Conservation (phyloP, 2,113 vertebrate genomes). For the Symphodus melops region DNA sequence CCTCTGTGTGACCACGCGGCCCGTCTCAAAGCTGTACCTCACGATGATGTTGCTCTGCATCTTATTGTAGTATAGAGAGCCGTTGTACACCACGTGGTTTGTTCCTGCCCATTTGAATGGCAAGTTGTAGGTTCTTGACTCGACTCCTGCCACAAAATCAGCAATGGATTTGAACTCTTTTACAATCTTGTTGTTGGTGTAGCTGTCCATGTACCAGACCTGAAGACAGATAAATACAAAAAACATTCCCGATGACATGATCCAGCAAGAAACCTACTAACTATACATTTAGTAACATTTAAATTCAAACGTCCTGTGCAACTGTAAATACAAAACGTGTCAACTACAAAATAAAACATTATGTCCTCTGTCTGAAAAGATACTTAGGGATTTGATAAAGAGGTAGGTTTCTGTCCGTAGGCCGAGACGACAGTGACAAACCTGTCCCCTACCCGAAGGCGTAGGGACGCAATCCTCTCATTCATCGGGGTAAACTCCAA, state of each 20-base stretch:
- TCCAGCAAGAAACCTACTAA: no score
- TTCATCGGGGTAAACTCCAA: no score
- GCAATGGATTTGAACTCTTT: slow-evolving; percentile 93
- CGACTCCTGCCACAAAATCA: slow-evolving; percentile 93
- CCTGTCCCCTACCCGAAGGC: no score
- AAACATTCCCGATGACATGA: background rate
- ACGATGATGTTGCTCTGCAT: slow-evolving; percentile 98
- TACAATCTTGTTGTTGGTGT: slow-evolving; percentile 98
- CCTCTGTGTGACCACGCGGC: slow-evolving; percentile 91
- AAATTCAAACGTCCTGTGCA: no score
- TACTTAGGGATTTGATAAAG: no score
- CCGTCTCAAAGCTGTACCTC: slow-evolving; percentile 94
- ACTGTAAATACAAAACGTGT: background rate
- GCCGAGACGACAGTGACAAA: no score
- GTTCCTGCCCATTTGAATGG: slow-evolving; percentile 99
- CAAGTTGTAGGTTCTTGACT: slow-evolving; percentile 95
- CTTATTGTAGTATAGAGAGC: slow-evolving; percentile 98
- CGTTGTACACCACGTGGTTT: slow-evolving; percentile 97
- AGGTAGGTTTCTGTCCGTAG: no score
- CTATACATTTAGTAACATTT: no score
- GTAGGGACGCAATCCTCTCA: no score
- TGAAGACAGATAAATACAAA: slow-evolving; percentile 56
- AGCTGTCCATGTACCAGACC: slow-evolving; percentile 99
- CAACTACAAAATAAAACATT: background rate
- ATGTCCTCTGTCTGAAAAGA: no score